A percentile compares a stretch with the other conserved stretches of the same genome.
These are phyloP conservation scores for Crematogaster levior DNA, from an alignment of 2,888 invertebrate genomes.

Conservation along the genomic window DNA sequence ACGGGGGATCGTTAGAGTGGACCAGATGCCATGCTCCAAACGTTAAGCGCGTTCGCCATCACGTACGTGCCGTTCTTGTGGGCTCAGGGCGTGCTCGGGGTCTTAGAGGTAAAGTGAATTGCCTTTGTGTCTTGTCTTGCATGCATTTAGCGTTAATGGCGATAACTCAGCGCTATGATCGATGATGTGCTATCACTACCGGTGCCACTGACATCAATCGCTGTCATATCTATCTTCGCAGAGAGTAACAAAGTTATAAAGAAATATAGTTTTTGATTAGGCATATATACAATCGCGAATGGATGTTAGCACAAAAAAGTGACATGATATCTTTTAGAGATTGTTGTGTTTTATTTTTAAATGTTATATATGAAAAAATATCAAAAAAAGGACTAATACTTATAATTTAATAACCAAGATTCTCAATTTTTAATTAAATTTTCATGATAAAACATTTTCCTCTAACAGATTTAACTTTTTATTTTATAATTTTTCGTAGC, in stretches of 20 bases:
- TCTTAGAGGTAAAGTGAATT: constrained; percentile 72
- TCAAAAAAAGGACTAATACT: neutral
- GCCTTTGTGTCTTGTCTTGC: constrained; percentile 75
- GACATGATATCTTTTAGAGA: neutral
- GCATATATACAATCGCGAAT: neutral
- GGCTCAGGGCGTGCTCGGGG: constrained; percentile 55
- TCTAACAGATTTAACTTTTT: constrained; percentile 7
- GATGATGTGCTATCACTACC: constrained; percentile 62
- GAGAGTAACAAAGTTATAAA: neutral
- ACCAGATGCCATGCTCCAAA: constrained; percentile 61
- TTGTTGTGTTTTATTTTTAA: neutral
- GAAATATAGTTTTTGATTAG: constrained; percentile 31
- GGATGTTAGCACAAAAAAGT: neutral
- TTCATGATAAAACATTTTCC: neutral
- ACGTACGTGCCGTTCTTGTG: constrained; percentile 55
- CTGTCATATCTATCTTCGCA: constrained; percentile 17
- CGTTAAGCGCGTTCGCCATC: constrained; percentile 52
- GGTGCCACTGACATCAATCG: constrained; percentile 45
- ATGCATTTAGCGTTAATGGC: constrained; percentile 76
- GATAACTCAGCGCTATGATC: constrained; percentile 67
- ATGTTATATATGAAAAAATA: too few relatives aligned
- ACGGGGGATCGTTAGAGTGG: constrained; percentile 62
- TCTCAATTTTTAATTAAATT: constrained; percentile 10
- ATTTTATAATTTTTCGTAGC: constrained; percentile 11
- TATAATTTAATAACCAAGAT: neutral